Evolutionary conservation across 2,113 vertebrate genomes (phyloP).

Genomic region (Vimba vimba): DNA sequence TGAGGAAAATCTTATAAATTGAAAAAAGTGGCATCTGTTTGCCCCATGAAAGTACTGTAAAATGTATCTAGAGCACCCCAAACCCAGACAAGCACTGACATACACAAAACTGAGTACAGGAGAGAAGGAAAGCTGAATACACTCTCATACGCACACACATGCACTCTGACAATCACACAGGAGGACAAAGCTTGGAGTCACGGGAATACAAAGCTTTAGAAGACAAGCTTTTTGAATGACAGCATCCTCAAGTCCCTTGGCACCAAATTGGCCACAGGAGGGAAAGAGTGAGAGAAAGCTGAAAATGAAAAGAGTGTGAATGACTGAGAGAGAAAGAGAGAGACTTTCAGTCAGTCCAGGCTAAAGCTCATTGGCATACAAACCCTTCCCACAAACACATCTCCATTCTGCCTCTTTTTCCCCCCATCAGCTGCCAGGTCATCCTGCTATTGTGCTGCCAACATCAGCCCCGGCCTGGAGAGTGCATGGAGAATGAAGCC

Average conservation of each 20-base stretch:
- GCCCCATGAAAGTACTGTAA: not conserved
- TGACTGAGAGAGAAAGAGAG: slow-evolving; percentile 4
- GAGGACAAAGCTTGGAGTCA: slow-evolving; percentile 38
- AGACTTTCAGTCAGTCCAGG: slow-evolving; percentile 3
- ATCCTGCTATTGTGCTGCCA: slow-evolving; percentile 44
- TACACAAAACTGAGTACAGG: slow-evolving; percentile 16
- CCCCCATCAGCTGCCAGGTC: slow-evolving; percentile 42
- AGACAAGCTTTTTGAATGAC: slow-evolving; percentile 52
- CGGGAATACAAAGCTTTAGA: slow-evolving; percentile 53
- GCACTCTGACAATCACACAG: slow-evolving; percentile 22
- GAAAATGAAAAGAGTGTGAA: slow-evolving; percentile 24
- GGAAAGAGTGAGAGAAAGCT: slow-evolving; percentile 10
- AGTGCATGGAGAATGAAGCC: slow-evolving; percentile 27
- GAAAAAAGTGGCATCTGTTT: not conserved
- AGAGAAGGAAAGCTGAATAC: slow-evolving; percentile 15
- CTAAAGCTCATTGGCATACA: slow-evolving; percentile 32
- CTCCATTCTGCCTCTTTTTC: slow-evolving; percentile 37
- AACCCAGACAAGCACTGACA: slow-evolving; percentile 22
- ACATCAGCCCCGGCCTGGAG: slow-evolving; percentile 33
- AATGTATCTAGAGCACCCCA: not conserved
- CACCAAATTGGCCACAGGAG: slow-evolving; percentile 31
- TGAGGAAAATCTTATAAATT: not conserved
- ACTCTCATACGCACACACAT: slow-evolving; percentile 7
- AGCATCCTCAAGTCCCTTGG: slow-evolving; percentile 40
- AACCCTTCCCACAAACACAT: slow-evolving; percentile 46